Conservation (phyloP, 2,888 invertebrate genomes). For the Eristalis tenax region DNA sequence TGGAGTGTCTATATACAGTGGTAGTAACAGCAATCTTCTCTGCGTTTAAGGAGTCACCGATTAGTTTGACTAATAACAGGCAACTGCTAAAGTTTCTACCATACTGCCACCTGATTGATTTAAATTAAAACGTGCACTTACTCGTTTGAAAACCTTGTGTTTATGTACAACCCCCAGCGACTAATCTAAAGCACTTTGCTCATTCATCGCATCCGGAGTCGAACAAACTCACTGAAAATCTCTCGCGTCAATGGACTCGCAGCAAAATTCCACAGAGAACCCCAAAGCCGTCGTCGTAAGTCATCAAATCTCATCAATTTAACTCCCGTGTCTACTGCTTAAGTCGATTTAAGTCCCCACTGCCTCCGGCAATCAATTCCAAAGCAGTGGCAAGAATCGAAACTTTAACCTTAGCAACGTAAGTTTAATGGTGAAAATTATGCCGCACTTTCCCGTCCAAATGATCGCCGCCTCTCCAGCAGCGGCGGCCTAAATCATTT, state of each 20-base stretch:
- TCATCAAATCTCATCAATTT: neutral
- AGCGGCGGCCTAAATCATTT: conserved; percentile 45
- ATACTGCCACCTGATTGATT: too few relatives aligned
- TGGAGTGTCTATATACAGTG: too few relatives aligned
- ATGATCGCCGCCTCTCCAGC: conserved; percentile 16
- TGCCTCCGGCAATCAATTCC: neutral
- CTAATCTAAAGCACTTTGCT: neutral
- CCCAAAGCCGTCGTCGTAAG: neutral
- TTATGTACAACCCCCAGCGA: too few relatives aligned
- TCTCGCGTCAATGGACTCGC: neutral
- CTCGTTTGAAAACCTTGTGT: too few relatives aligned
- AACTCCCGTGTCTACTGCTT: neutral
- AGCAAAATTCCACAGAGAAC: neutral
- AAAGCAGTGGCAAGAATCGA: neutral
- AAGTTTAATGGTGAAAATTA: conserved; percentile 47
- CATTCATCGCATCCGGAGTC: neutral
- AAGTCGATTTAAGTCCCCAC: neutral
- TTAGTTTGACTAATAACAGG: too few relatives aligned
- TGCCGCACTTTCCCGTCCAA: conserved; percentile 34
- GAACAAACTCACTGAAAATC: neutral
- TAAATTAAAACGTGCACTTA: too few relatives aligned
- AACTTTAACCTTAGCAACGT: conserved; percentile 20
- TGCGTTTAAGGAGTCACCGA: too few relatives aligned
- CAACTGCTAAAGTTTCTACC: too few relatives aligned
- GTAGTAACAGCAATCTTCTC: too few relatives aligned